These are phyloP conservation scores for Drosophila basisetae DNA, from an alignment of 2,888 invertebrate species.

Conservation along the genomic window DNA sequence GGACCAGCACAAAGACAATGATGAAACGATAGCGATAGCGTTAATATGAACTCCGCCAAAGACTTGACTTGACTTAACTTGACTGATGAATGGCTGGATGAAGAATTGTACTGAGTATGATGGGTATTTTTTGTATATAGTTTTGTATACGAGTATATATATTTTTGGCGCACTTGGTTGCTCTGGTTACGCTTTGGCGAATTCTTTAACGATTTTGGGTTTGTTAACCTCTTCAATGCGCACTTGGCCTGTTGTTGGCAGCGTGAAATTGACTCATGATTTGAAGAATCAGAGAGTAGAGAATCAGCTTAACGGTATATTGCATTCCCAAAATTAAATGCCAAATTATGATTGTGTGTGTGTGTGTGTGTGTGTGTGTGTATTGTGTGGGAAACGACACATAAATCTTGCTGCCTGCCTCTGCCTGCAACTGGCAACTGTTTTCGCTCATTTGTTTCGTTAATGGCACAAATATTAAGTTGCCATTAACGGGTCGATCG, in stretches of 20 bases:
- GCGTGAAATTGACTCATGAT: constrained; percentile 55
- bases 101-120: constrained; percentile 3
- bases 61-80: constrained; percentile 8
- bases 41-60: constrained; percentile 36
- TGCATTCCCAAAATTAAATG: constrained; percentile 45
- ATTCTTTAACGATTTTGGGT: constrained; percentile 59
- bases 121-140: constrained; percentile 1
- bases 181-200: constrained; percentile 74
- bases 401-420: background rate
- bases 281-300: constrained; percentile 10
- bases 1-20: constrained; percentile 36
- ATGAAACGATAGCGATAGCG: constrained; percentile 40
- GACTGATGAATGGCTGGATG: background rate
- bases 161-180: constrained; percentile 62
- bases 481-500: constrained; percentile 65
- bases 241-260: constrained; percentile 40
- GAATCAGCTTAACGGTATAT: constrained; percentile 43
- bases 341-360: constrained; percentile 25
- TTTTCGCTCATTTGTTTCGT: constrained; percentile 61
- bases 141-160: constrained; percentile 12
- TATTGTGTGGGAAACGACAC: constrained; percentile 42
- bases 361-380: background rate
- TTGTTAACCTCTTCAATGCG: constrained; percentile 65
- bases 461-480: constrained; percentile 77
- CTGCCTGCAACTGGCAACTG: constrained; percentile 17